Evolutionary conservation across 2,888 invertebrate genomes (phyloP).

Genomic region (Noctua pronuba): DNA sequence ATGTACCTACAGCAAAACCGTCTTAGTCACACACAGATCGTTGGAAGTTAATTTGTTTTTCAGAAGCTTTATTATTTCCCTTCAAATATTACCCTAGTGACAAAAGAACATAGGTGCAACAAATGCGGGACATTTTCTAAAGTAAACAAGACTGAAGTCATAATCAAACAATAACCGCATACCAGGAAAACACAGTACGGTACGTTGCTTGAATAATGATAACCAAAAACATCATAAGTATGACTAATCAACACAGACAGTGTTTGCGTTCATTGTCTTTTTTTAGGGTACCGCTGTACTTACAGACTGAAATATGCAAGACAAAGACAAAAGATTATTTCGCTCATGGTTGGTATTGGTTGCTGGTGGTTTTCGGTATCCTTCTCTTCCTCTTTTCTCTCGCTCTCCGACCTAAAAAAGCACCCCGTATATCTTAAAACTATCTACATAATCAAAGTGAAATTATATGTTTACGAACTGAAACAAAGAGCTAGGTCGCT

Average conservation of each 20-base stretch:
- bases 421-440: too few relatives aligned
- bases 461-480: too few relatives aligned
- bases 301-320: neutral
- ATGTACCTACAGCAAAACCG: too few relatives aligned
- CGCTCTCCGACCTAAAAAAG: too few relatives aligned
- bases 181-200: slow-evolving; percentile 41
- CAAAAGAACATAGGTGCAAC: slow-evolving; percentile 9
- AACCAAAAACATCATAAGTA: slow-evolving; percentile 22
- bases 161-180: slow-evolving; percentile 7
- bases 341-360: neutral
- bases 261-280: slow-evolving; percentile 29
- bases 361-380: too few relatives aligned
- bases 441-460: too few relatives aligned
- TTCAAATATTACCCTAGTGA: neutral
- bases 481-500: neutral
- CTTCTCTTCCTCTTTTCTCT: too few relatives aligned
- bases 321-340: neutral
- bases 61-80: too few relatives aligned
- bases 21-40: too few relatives aligned
- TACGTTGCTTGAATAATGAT: slow-evolving; percentile 35
- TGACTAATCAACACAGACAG: slow-evolving; percentile 24
- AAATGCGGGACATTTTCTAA: neutral
- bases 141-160: slow-evolving; percentile 3
- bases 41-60: too few relatives aligned
- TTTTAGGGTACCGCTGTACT: neutral